These are phyloP conservation scores for Ceratothoa steindachneri DNA, from an alignment of 2,888 invertebrate genomes.

Conservation along the genomic window DNA sequence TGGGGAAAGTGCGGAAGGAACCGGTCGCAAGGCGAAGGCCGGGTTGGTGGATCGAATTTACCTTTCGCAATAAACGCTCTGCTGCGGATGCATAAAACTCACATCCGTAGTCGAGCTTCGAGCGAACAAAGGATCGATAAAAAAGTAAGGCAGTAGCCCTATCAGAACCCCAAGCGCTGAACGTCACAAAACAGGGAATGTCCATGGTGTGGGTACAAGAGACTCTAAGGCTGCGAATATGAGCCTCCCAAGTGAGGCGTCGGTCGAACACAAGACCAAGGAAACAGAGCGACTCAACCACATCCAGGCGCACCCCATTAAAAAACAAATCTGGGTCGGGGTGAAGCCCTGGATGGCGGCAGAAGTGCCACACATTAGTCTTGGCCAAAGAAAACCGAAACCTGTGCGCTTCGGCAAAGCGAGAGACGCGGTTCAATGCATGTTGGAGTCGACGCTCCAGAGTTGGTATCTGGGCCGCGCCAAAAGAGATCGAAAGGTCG, in stretches of 20 bases:
- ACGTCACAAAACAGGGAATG: not conserved
- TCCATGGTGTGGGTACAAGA: not conserved
- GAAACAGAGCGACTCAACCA: too few relatives aligned
- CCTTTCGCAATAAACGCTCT: not conserved
- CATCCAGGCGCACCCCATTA: too few relatives aligned
- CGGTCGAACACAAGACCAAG: not conserved
- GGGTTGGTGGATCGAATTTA: not conserved
- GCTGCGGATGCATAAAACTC: not conserved
- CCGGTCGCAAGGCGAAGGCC: not conserved
- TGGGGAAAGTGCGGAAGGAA: not conserved
- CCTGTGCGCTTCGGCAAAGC: too few relatives aligned
- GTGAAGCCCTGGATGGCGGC: too few relatives aligned
- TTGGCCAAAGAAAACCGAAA: too few relatives aligned
- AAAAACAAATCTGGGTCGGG: too few relatives aligned
- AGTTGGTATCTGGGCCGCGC: too few relatives aligned
- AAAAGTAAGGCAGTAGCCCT: not conserved
- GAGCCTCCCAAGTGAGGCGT: not conserved
- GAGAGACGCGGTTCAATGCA: too few relatives aligned
- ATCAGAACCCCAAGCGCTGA: not conserved
- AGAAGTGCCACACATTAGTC: too few relatives aligned
- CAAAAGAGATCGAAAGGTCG: too few relatives aligned
- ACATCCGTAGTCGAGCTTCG: not conserved
- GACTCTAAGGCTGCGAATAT: not conserved
- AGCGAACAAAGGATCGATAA: not conserved
- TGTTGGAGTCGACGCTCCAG: too few relatives aligned